Evolutionary conservation across 1,140 invertebrate species (phyloP), one percentile per base, ranked within the genome.

Genomic region (Ips nitidus): DNA sequence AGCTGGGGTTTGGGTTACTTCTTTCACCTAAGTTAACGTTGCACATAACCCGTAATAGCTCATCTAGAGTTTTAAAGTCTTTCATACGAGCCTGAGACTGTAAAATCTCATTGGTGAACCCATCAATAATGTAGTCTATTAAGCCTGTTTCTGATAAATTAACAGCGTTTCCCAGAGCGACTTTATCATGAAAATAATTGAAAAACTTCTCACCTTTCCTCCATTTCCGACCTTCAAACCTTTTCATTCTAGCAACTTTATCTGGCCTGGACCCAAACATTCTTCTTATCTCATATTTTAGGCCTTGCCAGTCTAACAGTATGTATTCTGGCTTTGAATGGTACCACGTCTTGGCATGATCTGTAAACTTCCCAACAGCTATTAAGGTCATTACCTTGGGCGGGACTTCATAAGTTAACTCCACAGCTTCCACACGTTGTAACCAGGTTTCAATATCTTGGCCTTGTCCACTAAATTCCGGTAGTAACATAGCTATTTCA

Each of bases 81-180:
- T 41, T 59, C 68, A 71, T 73, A 36, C 69, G 36, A 41, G 64
- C 64, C 39, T 62, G 66, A 36, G 8, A 63, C n/a, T 69, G 55
- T 58, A 69, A 38, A 7, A 8, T 36, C 4, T 36, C 58, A 41
- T 74, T 61, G 7, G 62, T 52, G 52, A 79, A 74, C 4, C 78
- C 77, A 68, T 80, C 78, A 7, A 78, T 73, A 2, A 78, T 36
- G 36, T 77, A 77, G 38, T 78, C 73, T 2, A 79, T 70, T 41
- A 76, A 50, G 4, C 77, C 77, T 2, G 62, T 52, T 41, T 74
- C 71, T 1, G 65, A 42, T 2, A 79, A 57, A 8, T 65, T 65
- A 6, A 77, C 59, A 41, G 70, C 43, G 45, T 78, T 78, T 6
- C 64, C 75, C 5, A 78, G 56, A 1, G 76, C 67, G 6, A 77